phyloP scores from a whole-genome alignment of 2,888 invertebrate genomes.

The Chaetogeoica ovagalla region DNA sequence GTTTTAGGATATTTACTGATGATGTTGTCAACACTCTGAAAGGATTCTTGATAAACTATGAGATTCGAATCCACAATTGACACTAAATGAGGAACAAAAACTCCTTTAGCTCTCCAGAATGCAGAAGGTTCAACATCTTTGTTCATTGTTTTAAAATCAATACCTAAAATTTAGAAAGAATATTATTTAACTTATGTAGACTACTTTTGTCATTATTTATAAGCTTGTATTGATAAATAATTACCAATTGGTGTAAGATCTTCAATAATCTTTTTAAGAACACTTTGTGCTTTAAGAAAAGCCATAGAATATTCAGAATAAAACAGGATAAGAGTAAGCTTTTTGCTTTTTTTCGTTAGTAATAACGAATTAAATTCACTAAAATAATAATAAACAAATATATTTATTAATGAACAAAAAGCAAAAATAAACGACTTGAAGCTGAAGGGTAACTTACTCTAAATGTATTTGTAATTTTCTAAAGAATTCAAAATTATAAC shows the following conservation, averaged over 20 bases:
- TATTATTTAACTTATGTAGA: neutral
- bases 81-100: slow-evolving; percentile 79
- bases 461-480: slow-evolving; percentile 35
- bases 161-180: slow-evolving; percentile 64
- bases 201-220: neutral
- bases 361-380: slow-evolving; percentile 45
- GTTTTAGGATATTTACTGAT: slow-evolving; percentile 66
- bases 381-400: neutral
- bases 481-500: slow-evolving; percentile 40
- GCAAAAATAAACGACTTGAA: neutral
- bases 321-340: slow-evolving; percentile 74
- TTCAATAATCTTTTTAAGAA: slow-evolving; percentile 82
- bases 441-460: slow-evolving; percentile 3
- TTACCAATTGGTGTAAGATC: slow-evolving; percentile 73
- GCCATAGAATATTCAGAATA: slow-evolving; percentile 95
- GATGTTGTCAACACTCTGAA: slow-evolving; percentile 77
- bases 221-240: neutral
- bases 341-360: slow-evolving; percentile 43
- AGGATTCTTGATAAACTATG: slow-evolving; percentile 80
- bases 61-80: slow-evolving; percentile 81
- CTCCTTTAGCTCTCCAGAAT: slow-evolving; percentile 77
- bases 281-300: slow-evolving; percentile 83
- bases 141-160: slow-evolving; percentile 81
- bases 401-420: neutral
- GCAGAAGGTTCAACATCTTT: slow-evolving; percentile 79